These are phyloP conservation scores for Odontomachus brunneus DNA, from an alignment of 1,140 invertebrate species.

Conservation along the genomic window DNA sequence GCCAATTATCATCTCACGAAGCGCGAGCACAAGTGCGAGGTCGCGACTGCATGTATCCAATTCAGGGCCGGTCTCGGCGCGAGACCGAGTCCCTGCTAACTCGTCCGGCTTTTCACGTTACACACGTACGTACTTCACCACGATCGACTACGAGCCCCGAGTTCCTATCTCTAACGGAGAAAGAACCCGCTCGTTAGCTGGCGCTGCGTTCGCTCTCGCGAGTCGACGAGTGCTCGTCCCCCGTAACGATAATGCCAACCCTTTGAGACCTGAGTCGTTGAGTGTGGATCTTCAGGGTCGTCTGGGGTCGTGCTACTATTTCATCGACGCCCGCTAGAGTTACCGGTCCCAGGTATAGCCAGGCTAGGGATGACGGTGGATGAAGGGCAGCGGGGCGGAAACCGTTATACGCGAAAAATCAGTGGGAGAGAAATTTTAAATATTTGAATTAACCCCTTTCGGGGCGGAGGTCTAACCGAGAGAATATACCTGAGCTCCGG, in stretches of 20 bases:
- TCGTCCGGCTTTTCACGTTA: constrained; percentile 2
- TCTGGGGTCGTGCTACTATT: constrained; percentile 66
- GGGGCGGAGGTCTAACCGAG: constrained; percentile 11
- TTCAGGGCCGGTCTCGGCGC: background rate
- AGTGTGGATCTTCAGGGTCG: constrained; percentile 65
- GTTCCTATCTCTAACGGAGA: background rate
- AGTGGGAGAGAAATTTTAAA: constrained; percentile 82
- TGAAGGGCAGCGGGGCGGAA: constrained; percentile 59
- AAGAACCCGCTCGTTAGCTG: constrained; percentile 68
- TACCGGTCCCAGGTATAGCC: constrained; percentile 82
- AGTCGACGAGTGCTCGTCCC: constrained; percentile 74
- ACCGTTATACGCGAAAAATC: constrained; percentile 83
- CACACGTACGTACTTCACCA: background rate
- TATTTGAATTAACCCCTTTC: constrained; percentile 85
- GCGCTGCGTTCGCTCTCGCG: constrained; percentile 35
- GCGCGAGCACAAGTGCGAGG: constrained; percentile 4
- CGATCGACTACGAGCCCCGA: constrained; percentile 5
- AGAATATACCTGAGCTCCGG: constrained; percentile 69
- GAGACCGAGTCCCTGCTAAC: background rate
- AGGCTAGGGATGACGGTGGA: constrained; percentile 27
- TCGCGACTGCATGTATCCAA: background rate
- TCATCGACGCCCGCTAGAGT: constrained; percentile 78
- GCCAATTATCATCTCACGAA: constrained; percentile 15
- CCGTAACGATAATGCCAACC: constrained; percentile 79
- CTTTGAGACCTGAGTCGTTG: constrained; percentile 73